Evolutionary conservation across 2,888 invertebrate species (phyloP), one percentile per base, ranked within the genome.

Genomic region (Bimastos eiseni): DNA sequence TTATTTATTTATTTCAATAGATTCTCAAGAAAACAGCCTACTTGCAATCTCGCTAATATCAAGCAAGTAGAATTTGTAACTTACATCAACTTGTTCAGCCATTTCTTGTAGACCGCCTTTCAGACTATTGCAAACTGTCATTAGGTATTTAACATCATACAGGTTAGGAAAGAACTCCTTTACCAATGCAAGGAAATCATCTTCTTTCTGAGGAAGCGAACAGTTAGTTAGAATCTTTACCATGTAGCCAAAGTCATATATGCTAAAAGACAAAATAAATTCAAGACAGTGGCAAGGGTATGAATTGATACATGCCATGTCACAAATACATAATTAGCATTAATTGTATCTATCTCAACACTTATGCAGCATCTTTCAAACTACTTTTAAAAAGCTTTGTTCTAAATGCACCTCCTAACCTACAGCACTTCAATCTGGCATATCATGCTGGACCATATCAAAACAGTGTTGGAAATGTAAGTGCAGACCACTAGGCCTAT

Each of bases 71-170:
- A 70, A 70, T 70, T 70, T 70, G n/a, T 36, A 33, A 88, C 41
- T 34, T 38, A 96, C 96, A 93, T 96, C 95, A 91, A 96, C 93
- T 93, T 95, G 95, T 92, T 96, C 96, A 44, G 94, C 95, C 4
- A 99, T 98, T 95, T 99, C 99, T 96, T 99, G 99, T 86, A 99
- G 96, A 21, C 99, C 99, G 83, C 99, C 99, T 95, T 99, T 99
- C 92, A 99, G 96, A 95, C 98, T 99, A 96, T 98, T 98, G 96
- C 98, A 98, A 91, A 98, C 97, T 95, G 99, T 99, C 98, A 99
- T 99, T 94, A 99, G 96, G 96, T 99, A 99, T 97, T 99, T 99
- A 89, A 99, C 98, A 96, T 99, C 99, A 95, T 99, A 99, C 92
- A 99, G 98, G 92, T 97, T 98, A 91, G 98, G 98, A 95, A 99